Conservation (phyloP, 2,888 invertebrate species). For the Aethes cnicana region DNA sequence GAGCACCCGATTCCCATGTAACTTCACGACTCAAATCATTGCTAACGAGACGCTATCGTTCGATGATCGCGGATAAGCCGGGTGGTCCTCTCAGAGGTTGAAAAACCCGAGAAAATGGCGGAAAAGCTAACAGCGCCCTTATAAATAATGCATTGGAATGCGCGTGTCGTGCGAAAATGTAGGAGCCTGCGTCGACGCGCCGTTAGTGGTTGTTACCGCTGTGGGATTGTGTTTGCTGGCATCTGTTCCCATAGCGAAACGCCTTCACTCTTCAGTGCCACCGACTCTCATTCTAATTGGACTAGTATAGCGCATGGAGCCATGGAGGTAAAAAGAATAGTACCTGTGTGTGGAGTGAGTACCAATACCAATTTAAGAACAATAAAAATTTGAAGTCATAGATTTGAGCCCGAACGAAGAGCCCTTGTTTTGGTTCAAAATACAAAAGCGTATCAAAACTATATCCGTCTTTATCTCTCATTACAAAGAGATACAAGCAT, state of each 20-base stretch:
- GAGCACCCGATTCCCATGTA: constrained; percentile 6
- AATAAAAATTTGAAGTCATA: too few species aligned
- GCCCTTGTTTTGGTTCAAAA: too few species aligned
- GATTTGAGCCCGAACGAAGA: too few species aligned
- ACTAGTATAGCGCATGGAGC: too few species aligned
- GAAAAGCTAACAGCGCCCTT: constrained; percentile 62
- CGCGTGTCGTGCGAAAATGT: constrained; percentile 67
- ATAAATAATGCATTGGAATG: constrained; percentile 73
- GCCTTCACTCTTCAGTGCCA: too few species aligned
- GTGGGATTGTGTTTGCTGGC: constrained; percentile 1
- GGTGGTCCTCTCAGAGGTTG: constrained; percentile 42
- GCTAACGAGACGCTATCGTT: constrained; percentile 33
- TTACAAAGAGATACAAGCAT: too few species aligned
- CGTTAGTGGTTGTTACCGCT: constrained; percentile 32
- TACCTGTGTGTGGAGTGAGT: too few species aligned
- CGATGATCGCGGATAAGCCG: constrained; percentile 31
- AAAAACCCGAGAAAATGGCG: constrained; percentile 63
- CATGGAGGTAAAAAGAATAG: too few species aligned
- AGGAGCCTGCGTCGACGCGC: constrained; percentile 45
- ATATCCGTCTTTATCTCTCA: too few species aligned
- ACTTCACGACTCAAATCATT: constrained; percentile 2
- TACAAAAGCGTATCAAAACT: too few species aligned
- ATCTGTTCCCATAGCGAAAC: constrained; percentile 7
- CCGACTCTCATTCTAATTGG: too few species aligned
- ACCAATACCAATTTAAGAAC: too few species aligned